phyloP scores from a whole-genome alignment of 2,888 invertebrate genomes.

The Rhagonycha fulva region DNA sequence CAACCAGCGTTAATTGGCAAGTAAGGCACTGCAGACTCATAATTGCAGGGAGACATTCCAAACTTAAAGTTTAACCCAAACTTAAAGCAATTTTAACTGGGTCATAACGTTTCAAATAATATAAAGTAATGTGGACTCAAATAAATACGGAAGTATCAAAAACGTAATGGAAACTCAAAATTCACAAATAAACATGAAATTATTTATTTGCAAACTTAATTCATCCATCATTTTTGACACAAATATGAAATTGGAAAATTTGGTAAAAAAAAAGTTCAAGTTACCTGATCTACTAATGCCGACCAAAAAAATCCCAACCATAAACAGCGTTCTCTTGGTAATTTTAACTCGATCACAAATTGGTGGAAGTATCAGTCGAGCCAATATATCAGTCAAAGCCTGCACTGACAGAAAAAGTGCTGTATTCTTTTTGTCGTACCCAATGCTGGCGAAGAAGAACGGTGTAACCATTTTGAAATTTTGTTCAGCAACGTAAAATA shows the following conservation, averaged over 20 bases:
- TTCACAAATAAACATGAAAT: neutral
- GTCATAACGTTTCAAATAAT: neutral
- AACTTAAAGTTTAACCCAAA: neutral
- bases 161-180: neutral
- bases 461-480: slow-evolving; percentile 76
- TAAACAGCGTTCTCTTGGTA: slow-evolving; percentile 73
- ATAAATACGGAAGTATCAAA: neutral
- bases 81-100: neutral
- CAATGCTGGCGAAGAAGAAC: slow-evolving; percentile 67
- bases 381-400: slow-evolving; percentile 74
- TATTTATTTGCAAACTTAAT: neutral
- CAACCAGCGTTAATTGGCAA: neutral
- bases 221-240: neutral
- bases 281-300: slow-evolving; percentile 75
- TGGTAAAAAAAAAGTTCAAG: slow-evolving; percentile 40
- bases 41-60: neutral
- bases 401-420: slow-evolving; percentile 77
- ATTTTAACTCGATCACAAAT: slow-evolving; percentile 69
- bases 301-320: slow-evolving; percentile 71
- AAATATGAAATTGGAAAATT: neutral
- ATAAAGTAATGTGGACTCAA: neutral
- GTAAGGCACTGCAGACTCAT: neutral
- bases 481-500: slow-evolving; percentile 76
- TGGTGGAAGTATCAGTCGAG: slow-evolving; percentile 73
- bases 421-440: slow-evolving; percentile 68